Evolutionary conservation across 2,888 invertebrate species (phyloP).

Genomic region (Deilephila porcellus): DNA sequence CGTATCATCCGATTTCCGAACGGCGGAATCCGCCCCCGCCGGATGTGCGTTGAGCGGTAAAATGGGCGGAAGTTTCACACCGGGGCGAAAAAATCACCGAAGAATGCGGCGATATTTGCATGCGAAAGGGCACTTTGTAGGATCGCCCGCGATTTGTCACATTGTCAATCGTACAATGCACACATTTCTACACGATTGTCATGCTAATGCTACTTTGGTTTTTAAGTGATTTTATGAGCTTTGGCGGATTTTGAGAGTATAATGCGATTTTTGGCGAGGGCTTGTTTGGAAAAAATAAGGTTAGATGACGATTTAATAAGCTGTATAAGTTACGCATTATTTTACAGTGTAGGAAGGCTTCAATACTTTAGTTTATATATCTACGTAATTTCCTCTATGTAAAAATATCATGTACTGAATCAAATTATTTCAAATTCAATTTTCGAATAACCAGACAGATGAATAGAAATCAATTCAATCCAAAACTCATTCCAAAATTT

Average conservation of each 20-base stretch:
- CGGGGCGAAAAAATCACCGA: conserved; percentile 68
- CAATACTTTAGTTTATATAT: too few species aligned
- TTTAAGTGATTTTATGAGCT: conserved; percentile 36
- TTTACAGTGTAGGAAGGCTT: too few species aligned
- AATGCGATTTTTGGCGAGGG: too few species aligned
- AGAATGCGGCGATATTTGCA: conserved; percentile 74
- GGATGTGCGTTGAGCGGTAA: conserved; percentile 82
- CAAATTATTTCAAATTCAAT: background rate
- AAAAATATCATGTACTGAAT: too few species aligned
- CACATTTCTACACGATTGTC: conserved; percentile 74
- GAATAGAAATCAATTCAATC: background rate
- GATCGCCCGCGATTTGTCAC: conserved; percentile 82
- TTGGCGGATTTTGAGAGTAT: conserved; percentile 30
- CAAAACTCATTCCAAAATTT: conserved; percentile 29
- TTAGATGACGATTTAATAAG: too few species aligned
- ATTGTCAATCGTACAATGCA: conserved; percentile 77
- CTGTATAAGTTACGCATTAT: too few species aligned
- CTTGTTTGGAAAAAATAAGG: too few species aligned
- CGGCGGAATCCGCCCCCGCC: conserved; percentile 71
- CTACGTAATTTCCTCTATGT: too few species aligned
- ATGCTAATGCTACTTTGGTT: conserved; percentile 73
- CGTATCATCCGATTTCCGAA: conserved; percentile 78
- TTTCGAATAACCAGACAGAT: conserved; percentile 36
- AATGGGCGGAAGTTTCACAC: conserved; percentile 81
- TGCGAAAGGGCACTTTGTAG: conserved; percentile 78